phyloP scores from a whole-genome alignment of 2,797 vertebrate species.

The Enteromius viviparus region DNA sequence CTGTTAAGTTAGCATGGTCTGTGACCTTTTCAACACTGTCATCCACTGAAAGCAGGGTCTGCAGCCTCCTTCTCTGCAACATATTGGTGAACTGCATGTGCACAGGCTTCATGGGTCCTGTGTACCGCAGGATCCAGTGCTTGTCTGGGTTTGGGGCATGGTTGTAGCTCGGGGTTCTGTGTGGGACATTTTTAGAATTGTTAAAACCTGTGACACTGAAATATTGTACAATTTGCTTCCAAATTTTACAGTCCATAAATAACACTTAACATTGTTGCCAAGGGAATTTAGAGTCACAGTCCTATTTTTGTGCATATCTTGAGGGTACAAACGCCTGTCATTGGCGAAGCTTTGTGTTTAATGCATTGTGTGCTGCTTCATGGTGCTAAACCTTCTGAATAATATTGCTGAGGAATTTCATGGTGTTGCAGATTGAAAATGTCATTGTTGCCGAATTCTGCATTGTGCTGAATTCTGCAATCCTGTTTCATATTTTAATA shows the following conservation, averaged over 20 bases:
- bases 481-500: conserved; percentile 41
- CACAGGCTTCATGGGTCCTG: conserved; percentile 94
- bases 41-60: conserved; percentile 95
- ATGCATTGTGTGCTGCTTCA: conserved; percentile 25
- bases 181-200: conserved; percentile 14
- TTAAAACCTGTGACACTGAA: background rate
- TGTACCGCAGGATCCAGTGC: conserved; percentile 98
- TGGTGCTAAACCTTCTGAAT: conserved; percentile 17
- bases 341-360: conserved; percentile 19
- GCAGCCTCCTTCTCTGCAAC: conserved; percentile 93
- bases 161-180: conserved; percentile 96
- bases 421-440: conserved; percentile 27
- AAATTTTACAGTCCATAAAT: background rate
- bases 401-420: background rate
- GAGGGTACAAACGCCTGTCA: background rate
- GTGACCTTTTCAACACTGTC: conserved; percentile 92
- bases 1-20: conserved; percentile 1
- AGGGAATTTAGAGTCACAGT: background rate
- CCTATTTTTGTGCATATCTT: background rate
- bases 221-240: background rate
- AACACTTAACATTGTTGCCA: background rate
- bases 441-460: conserved; percentile 23
- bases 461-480: conserved; percentile 34
- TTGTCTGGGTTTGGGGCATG: conserved; percentile 96
- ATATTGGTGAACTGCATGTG: conserved; percentile 99